A percentile compares a stretch with the other conserved stretches of the same genome.
These are phyloP conservation scores for Geococcyx californianus DNA, from an alignment of 2,113 vertebrate species.

Conservation along the genomic window DNA sequence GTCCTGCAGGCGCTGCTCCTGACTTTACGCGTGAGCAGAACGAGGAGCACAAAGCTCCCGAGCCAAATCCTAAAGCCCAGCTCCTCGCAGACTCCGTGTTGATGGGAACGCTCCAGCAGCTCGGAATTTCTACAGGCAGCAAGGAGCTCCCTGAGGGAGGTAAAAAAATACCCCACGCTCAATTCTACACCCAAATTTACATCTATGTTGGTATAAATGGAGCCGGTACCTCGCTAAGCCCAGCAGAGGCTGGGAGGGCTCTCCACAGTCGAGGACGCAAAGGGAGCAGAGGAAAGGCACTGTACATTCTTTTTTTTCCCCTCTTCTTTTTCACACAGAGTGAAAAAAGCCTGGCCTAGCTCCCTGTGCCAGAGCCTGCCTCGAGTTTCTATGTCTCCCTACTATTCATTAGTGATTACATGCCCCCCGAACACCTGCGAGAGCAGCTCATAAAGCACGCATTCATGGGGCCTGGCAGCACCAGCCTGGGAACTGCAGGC, in stretches of 20 bases:
- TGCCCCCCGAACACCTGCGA: conserved; percentile 81
- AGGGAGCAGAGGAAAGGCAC: neutral
- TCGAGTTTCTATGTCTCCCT: conserved; percentile 66
- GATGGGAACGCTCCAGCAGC: neutral
- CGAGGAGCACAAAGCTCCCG: neutral
- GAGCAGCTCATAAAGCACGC: conserved; percentile 79
- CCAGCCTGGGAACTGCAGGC: conserved; percentile 81
- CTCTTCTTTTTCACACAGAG: conserved; percentile 67
- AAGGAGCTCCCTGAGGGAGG: neutral
- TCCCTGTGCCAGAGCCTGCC: conserved; percentile 72
- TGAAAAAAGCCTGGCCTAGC: conserved; percentile 58
- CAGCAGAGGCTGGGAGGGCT: neutral
- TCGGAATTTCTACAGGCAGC: neutral
- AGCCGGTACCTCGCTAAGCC: neutral
- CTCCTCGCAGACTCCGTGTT: neutral
- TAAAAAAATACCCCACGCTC: accelerated
- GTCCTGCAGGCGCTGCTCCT: neutral
- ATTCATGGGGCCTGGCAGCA: conserved; percentile 83
- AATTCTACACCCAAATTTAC: neutral
- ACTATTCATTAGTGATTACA: conserved; percentile 79
- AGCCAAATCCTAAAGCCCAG: neutral
- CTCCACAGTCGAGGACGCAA: neutral
- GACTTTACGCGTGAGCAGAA: neutral
- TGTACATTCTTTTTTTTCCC: accelerated
- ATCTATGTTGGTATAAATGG: accelerated